Evolutionary conservation across 2,113 vertebrate genomes (phyloP).

Genomic region (Carollia perspicillata): DNA sequence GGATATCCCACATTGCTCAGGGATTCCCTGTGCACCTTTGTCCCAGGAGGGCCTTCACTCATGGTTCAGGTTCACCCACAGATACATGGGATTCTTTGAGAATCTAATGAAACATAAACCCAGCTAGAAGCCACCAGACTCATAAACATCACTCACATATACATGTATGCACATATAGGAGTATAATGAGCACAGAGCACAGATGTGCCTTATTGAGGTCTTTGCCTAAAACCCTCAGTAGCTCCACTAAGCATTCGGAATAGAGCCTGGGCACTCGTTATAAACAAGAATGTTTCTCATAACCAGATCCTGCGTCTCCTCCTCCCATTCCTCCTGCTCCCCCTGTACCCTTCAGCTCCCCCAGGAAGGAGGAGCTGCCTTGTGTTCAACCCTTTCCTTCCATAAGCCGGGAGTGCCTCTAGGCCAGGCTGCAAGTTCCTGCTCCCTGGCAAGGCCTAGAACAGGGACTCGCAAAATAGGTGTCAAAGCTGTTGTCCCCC

Average conservation of each 20-base stretch:
- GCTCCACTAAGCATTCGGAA: not conserved
- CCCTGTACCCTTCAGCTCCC: accelerated
- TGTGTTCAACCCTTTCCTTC: too few relatives aligned
- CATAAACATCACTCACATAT: not conserved
- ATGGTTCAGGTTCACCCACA: not conserved
- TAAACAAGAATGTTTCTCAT: not conserved
- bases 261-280: not conserved
- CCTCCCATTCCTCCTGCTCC: too few relatives aligned
- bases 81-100: not conserved
- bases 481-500: not conserved
- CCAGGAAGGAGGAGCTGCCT: not conserved
- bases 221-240: not conserved
- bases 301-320: not conserved
- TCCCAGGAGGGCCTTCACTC: not conserved
- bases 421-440: not conserved
- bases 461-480: too few relatives aligned
- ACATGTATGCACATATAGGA: accelerated
- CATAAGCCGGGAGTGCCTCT: not conserved
- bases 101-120: not conserved
- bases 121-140: not conserved
- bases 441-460: not conserved
- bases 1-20: accelerated
- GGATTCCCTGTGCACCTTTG: not conserved
- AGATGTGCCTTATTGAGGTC: not conserved
- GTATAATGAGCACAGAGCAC: not conserved